Evolutionary conservation across 2,797 vertebrate species (phyloP).

Genomic region (Esox lucius): DNA sequence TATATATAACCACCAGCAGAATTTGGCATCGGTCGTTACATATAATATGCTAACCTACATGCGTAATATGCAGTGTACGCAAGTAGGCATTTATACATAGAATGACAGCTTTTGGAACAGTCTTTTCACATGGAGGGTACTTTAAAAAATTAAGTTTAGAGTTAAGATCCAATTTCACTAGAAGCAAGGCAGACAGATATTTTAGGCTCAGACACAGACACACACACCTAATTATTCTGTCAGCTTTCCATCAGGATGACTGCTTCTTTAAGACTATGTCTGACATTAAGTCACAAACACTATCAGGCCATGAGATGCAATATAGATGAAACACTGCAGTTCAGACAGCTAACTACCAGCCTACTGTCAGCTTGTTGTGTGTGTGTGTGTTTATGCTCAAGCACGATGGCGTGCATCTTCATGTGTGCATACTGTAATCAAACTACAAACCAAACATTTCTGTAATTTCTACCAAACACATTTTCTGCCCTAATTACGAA

Average conservation of each 20-base stretch:
- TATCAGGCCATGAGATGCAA: slow-evolving; percentile 31
- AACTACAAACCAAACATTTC: background rate
- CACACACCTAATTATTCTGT: slow-evolving; percentile 51
- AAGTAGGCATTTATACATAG: background rate
- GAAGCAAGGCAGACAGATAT: slow-evolving; percentile 35
- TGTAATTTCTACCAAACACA: background rate
- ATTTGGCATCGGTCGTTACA: background rate
- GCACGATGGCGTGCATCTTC: background rate
- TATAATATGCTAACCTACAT: background rate
- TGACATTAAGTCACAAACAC: slow-evolving; percentile 32
- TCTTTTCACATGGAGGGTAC: background rate
- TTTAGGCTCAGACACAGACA: slow-evolving; percentile 41
- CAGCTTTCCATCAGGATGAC: slow-evolving; percentile 50
- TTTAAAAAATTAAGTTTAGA: background rate
- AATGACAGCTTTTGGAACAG: background rate
- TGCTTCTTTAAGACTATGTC: slow-evolving; percentile 42
- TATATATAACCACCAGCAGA: too few relatives aligned
- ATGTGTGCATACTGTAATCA: background rate
- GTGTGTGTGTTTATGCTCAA: background rate
- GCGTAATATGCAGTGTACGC: background rate
- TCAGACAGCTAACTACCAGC: slow-evolving; percentile 14
- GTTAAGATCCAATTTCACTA: slow-evolving; percentile 28
- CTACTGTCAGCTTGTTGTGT: slow-evolving; percentile 2
- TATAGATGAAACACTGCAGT: slow-evolving; percentile 21
- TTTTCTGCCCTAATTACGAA: background rate